Base-by-base conservation (phyloP, 2,888 invertebrate genomes). In the Lepidochrysops patricia region DNA sequence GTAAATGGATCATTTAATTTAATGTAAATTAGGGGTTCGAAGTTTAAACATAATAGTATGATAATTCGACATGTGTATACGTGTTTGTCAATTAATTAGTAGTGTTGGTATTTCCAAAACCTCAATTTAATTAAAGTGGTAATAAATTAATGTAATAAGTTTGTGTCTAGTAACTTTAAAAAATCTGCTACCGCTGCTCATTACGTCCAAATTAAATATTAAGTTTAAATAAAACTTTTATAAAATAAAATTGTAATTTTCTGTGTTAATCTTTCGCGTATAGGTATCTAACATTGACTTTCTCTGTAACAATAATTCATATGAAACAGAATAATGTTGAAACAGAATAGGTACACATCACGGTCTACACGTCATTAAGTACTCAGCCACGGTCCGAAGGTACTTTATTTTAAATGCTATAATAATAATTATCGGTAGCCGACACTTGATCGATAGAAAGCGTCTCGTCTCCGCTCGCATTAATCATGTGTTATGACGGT, bases 1-100 rank as follows among this genome's bases (percentile, higher is more conserved):
- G 71, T 84, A 86, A 88, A 88, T 86, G 89, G 79, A 86, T 89
- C 88, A 89, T 89, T 88, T 88, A 89, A 88, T 89, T 88, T 88
- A 87, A 87, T 89, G 82, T 82, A 88, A 89, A 88, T 87, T 77
- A 84, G 81, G 82, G 84, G 86, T 29, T 29, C 29, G 29, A 81
- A 80, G 80, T 78, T 48, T 25, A 34, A 34, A 50, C 19, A 25
- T 59, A 52, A 19, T 35, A 37, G 52, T n/a, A 19, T 49, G 35
- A 12, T 37, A 37, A 35, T 37, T 9, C 29, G 54, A 54, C 54
- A 54, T 29, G 54, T 29, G 29, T 29, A 32, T 26, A 26, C 26
- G 26, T 43, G 19, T 43, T 43, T 43, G 15, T 7, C 23, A 19
- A 43, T 43, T 43, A 19, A 43, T 2, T 29, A 29, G 6, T 7